Conservation (phyloP, 2,888 invertebrate genomes). For the Dolomedes plantarius region DNA sequence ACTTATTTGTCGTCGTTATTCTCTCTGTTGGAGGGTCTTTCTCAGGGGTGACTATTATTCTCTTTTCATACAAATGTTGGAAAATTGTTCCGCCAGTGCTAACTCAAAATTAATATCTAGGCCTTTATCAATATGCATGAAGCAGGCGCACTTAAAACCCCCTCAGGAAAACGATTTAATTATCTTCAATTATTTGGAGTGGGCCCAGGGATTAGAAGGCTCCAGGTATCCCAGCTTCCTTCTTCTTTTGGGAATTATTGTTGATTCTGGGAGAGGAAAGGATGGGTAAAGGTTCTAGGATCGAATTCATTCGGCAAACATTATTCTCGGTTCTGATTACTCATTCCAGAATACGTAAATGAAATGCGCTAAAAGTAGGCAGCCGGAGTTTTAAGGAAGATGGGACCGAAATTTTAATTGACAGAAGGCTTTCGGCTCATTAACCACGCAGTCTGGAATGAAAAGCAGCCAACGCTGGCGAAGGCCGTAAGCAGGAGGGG, state of each 20-base stretch:
- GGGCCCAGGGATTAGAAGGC: slow-evolving; percentile 61
- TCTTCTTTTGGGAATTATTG: slow-evolving; percentile 70
- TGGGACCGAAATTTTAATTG: slow-evolving; percentile 60
- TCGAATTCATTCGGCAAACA: slow-evolving; percentile 71
- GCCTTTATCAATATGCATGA: slow-evolving; percentile 71
- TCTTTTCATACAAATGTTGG: slow-evolving; percentile 70
- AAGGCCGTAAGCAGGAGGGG: slow-evolving; percentile 9
- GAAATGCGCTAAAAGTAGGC: slow-evolving; percentile 62
- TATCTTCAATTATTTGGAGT: slow-evolving; percentile 71
- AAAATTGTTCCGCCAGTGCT: slow-evolving; percentile 66
- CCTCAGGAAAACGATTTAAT: slow-evolving; percentile 70
- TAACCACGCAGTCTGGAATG: slow-evolving; percentile 20
- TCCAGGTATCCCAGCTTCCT: slow-evolving; percentile 33
- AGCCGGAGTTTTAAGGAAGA: slow-evolving; percentile 49
- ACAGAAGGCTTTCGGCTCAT: slow-evolving; percentile 54
- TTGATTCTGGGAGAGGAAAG: slow-evolving; percentile 50
- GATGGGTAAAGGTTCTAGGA: slow-evolving; percentile 8
- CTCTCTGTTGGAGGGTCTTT: slow-evolving; percentile 30
- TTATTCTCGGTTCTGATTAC: slow-evolving; percentile 68
- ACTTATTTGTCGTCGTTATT: slow-evolving; percentile 69
- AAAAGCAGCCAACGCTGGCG: slow-evolving; percentile 14
- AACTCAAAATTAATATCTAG: slow-evolving; percentile 71
- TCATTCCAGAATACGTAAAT: slow-evolving; percentile 66
- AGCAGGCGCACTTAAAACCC: slow-evolving; percentile 54
- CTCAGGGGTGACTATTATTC: slow-evolving; percentile 68